Evolutionary conservation across 2,797 vertebrate species (phyloP), one percentile per base, ranked within the genome.

Genomic region (Epinephelus awoara): DNA sequence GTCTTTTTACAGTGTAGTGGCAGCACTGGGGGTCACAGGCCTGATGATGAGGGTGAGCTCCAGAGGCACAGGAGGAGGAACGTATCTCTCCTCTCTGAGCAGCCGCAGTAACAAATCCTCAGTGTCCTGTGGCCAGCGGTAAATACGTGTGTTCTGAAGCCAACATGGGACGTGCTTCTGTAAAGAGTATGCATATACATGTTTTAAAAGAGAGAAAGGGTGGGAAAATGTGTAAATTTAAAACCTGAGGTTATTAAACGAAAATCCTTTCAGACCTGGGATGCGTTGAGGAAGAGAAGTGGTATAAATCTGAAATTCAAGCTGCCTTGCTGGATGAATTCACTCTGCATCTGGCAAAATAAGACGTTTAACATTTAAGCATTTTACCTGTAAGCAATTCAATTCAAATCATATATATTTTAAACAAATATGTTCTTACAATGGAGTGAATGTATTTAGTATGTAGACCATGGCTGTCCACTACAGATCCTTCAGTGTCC

Each of bases 271-370:
- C 91, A 96, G 91, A 97, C 97, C 96, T 96, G 95, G 58, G 85
- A 96, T 64, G 97, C 95, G 66, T 95, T 94, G 63, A 94, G 94
- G 76, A 98, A 97, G 78, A 97, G 96, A 80, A 98, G 96, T 0
- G 97, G 97, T 75, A 98, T 96, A 88, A 98, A 98, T 94, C 97
- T 96, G 92, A 96, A 98, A 85, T 98, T 98, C 94, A 98, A 94
- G 86, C 97, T 96, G 90, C 97, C 96, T 94, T 98, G 96, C 55
- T 97, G 96, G 88, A 98, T 97, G 90, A 97, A 97, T 88, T 97
- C 96, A 4, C 95, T 96, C 92, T 97, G 97, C 96, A 98, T 97
- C 97, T 98, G 81, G 50, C 1, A 88, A 67, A 79, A 62, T n/a
- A 18, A 46, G 29, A 61, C 2, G 1, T 42, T 38, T 23, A 7